Percentiles rank a stretch among this genome's conserved stretches.
These are phyloP conservation scores for Chrysodeixis includens DNA, from an alignment of 2,888 invertebrate species.

Conservation along the genomic window DNA sequence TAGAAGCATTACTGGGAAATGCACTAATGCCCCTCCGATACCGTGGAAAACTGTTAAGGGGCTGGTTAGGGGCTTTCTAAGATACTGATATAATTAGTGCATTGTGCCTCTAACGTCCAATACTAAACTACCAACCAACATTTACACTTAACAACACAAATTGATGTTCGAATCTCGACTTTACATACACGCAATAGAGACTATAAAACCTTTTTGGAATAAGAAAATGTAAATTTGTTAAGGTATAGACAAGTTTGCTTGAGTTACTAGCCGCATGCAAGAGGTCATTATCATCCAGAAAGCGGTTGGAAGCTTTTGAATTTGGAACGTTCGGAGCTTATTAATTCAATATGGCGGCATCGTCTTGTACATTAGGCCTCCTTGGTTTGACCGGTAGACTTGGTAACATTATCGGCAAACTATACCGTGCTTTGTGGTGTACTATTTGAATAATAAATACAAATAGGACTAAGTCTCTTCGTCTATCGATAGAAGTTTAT, in stretches of 20 bases:
- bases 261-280: conserved; percentile 81
- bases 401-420: conserved; percentile 46
- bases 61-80: conserved; percentile 88
- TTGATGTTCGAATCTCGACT: conserved; percentile 54
- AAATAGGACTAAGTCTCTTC: conserved; percentile 3
- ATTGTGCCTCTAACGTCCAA: conserved; percentile 83
- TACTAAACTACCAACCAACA: conserved; percentile 62
- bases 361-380: conserved; percentile 63
- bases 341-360: conserved; percentile 75
- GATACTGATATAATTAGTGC: conserved; percentile 88
- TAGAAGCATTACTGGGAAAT: conserved; percentile 87
- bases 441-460: conserved; percentile 30
- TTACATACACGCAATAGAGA: conserved; percentile 44
- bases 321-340: conserved; percentile 72
- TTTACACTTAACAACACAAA: conserved; percentile 25
- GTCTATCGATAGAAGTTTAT: conserved; percentile 4
- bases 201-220: conserved; percentile 3
- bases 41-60: conserved; percentile 89
- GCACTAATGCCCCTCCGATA: conserved; percentile 87
- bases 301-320: conserved; percentile 76
- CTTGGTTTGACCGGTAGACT: conserved; percentile 55
- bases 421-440: conserved; percentile 21
- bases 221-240: conserved; percentile 50
- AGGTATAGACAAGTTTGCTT: conserved; percentile 77
- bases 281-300: conserved; percentile 81